These are phyloP conservation scores for Xanthorhoe spadicearia DNA, from an alignment of 2,888 invertebrate genomes.

Conservation along the genomic window DNA sequence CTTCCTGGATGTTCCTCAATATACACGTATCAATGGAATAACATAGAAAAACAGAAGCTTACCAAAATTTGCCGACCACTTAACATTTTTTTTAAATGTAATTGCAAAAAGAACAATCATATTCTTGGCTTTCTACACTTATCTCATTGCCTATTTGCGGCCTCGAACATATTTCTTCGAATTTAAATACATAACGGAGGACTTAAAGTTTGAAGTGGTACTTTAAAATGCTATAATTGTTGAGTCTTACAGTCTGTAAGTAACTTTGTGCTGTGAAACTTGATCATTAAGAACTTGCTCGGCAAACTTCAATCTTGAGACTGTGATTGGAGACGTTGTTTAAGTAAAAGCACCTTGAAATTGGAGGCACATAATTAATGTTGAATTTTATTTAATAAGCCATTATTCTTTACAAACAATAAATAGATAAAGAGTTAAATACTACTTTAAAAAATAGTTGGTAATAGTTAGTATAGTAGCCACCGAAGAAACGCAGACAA, in stretches of 20 bases:
- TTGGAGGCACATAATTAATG: neutral
- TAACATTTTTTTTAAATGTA: no score
- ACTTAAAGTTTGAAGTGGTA: conserved; percentile 42
- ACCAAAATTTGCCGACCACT: no score
- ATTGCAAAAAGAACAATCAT: no score
- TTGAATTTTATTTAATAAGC: neutral
- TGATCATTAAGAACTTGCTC: conserved; percentile 54
- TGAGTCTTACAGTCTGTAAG: conserved; percentile 43
- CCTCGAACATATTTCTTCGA: conserved; percentile 7
- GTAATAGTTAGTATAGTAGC: no score
- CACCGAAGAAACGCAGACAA: no score
- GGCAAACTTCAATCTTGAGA: conserved; percentile 28
- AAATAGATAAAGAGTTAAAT: no score
- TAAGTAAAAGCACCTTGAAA: neutral
- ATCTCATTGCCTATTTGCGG: neutral
- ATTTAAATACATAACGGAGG: conserved; percentile 28
- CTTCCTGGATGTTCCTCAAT: no score
- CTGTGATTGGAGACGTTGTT: conserved; percentile 13
- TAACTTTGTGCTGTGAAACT: conserved; percentile 50
- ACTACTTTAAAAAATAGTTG: no score
- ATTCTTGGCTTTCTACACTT: neutral
- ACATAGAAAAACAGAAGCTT: no score
- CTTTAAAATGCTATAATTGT: conserved; percentile 49
- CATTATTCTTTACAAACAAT: no score
- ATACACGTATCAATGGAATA: no score